Evolutionary conservation across 2,797 vertebrate species (phyloP), one percentile per base, ranked within the genome.

Genomic region (Allobates femoralis): DNA sequence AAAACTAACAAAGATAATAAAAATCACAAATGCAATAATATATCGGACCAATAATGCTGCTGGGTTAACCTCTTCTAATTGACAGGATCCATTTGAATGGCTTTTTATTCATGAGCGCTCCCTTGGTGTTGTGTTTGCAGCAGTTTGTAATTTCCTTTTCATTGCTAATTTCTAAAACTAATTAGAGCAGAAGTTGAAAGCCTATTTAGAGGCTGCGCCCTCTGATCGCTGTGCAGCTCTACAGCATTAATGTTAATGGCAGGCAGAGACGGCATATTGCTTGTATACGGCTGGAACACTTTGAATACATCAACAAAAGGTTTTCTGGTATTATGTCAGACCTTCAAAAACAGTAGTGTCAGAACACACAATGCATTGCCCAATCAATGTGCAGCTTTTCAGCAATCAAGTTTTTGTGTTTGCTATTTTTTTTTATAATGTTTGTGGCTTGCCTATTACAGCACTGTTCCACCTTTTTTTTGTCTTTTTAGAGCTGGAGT

Each of bases 131-230:
- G 64, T 18, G 60, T 2, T 67, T 0, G 8, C 11, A 34, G 18
- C 30, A 23, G 34, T 18, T 28, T 41, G 6, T 37, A 67, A 37
- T 37, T 69, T 69, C 32, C 19, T 69, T 37, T 71, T 41, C 66
- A 41, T 41, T 18, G 67, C 19, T 41, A 71, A 41, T 37, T 56
- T 32, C 76, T 58, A 56, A 32, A 78, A 56, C 30, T 34, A 56
- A 78, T 78, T 56, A 78, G 53, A 78, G 66, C 5, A 58, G 53
- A 56, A 78, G 75, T 58, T 23, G 19, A 78, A 77, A 37, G 53
- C 53, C 3, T 21, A 34, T 77, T 76, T 77, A 18, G 34, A 19
- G 28, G 75, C 53, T 34, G 19, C 28, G 50, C 28, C 74, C 74
- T 55, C 75, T 55, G 53, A 55, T 76, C 26, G 73, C 28, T 21